Evolutionary conservation across 2,888 invertebrate species (phyloP), one percentile per base, ranked within the genome.

Genomic region (Clitarchus hookeri): DNA sequence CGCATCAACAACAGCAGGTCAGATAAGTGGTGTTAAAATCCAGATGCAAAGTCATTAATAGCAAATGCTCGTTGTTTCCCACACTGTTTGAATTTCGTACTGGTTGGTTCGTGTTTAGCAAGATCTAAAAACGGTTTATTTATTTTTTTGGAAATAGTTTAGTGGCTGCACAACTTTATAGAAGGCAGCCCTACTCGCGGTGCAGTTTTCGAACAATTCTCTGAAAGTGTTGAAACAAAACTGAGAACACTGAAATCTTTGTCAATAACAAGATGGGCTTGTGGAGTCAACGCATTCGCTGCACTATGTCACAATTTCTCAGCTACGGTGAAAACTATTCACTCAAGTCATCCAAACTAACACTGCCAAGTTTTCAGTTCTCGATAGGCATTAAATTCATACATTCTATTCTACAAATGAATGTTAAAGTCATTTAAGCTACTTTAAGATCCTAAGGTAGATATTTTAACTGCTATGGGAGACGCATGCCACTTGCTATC

Each of bases 221-320:
- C 53, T n/a, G 25, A 84, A 84, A 48, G 23, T n/a, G n/a, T n/a
- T n/a, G n/a, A n/a, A n/a, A n/a, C 84, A 26, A 84, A 84, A 84
- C 48, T 44, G 0, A 6, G 9, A 19, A 84, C 84, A 25, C 48
- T 84, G 12, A 84, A 84, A n/a, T 84, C 84, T 16, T 25, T 48
- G 13, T 48, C 84, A 44, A 84, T 44, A 26, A 44, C 44, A 44
- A 84, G 44, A 53, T 84, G 44, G 84, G 44, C 84, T 84, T 84
- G 84, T 44, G 6, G 44, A 84, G 84, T 48, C 13, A 8, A 84
- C 36, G 48, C 48, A 44, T 8, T 44, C 19, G n/a, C 84, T 44
- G 44, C 84, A 44, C n/a, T 84, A 44, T 48, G 26, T 26, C n/a
- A 36, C 25, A 26, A 84, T 44, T 36, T 84, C 44, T 36, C 53